phyloP scores from a whole-genome alignment of 1,140 invertebrate species.

The Tribolium madens region DNA sequence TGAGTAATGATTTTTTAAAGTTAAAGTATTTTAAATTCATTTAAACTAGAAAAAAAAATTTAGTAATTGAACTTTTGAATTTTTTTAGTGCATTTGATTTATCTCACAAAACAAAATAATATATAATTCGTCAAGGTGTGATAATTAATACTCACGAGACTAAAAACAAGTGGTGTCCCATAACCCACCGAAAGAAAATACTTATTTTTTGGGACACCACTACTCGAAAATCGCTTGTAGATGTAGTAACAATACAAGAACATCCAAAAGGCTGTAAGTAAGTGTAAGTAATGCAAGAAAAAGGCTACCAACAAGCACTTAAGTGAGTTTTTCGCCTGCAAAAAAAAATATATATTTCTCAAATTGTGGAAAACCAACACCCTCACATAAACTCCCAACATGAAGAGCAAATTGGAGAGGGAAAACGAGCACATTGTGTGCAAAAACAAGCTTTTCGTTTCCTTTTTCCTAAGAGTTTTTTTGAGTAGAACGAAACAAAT shows the following conservation, averaged over 20 bases:
- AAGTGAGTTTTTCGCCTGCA: slow-evolving; percentile 70
- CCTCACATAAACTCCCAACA: slow-evolving; percentile 68
- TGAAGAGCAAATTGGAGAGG: slow-evolving; percentile 66
- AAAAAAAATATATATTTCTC: slow-evolving; percentile 53
- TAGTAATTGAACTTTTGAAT: no score
- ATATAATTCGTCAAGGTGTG: no score
- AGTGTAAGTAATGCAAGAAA: slow-evolving; percentile 76
- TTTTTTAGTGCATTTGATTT: no score
- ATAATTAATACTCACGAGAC: slow-evolving; percentile 39
- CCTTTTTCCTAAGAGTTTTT: slow-evolving; percentile 61
- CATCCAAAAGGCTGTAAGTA: slow-evolving; percentile 76
- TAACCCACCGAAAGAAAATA: slow-evolving; percentile 42
- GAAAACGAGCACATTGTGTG: slow-evolving; percentile 63
- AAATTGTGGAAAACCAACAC: slow-evolving; percentile 19
- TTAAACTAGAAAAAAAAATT: no score
- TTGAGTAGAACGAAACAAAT: slow-evolving; percentile 62
- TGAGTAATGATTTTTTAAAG: no score
- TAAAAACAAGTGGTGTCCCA: slow-evolving; percentile 35
- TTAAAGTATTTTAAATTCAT: no score
- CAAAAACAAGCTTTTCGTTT: slow-evolving; percentile 62
- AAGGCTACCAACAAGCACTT: slow-evolving; percentile 75
- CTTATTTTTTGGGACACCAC: slow-evolving; percentile 24
- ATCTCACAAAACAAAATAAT: no score
- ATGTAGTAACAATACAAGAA: slow-evolving; percentile 68
- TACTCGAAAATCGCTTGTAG: slow-evolving; percentile 63